Evolutionary conservation across 2,888 invertebrate species (phyloP), one percentile per base, ranked within the genome.

Genomic region (Drosophila formosana): DNA sequence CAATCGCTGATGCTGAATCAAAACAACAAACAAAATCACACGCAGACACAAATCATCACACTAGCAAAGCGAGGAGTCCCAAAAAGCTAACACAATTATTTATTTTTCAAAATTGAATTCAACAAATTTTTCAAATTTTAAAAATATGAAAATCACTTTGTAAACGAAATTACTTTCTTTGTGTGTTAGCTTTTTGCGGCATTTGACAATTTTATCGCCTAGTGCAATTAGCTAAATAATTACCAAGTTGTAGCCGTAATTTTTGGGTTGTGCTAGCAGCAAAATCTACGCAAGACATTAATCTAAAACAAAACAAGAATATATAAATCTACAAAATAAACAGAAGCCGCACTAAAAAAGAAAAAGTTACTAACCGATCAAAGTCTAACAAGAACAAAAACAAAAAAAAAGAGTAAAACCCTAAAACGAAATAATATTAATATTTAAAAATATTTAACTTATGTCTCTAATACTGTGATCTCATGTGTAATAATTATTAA

Each of bases 401-500:
- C 46, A 52, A 66, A 51, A 47, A 51, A 64, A 67, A 58, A 52
- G 55, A 49, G 34, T 63, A 52, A 61, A 52, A 68, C 9, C 34
- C 49, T 67, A 75, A 76, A 57, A 66, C 45, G 71, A 53, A 67
- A 60, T 64, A 72, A 63, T 57, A 66, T 64, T 66, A 67, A 80
- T 53, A 76, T 66, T 72, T 55, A 72, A 56, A 70, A 70, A 88
- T 80, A 76, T 78, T 80, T 80, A 90, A 92, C 90, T 91, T 92
- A 92, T 92, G 91, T 92, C 92, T 92, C 92, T 92, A 92, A 92
- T 92, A 92, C 92, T 92, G 92, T 92, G 92, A 92, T 92, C 92
- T 92, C 92, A 92, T 91, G 90, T 92, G 90, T 92, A 92, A 91
- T 92, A 91, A 91, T 86, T 89, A 88, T 83, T 89, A 88, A 89